Base-by-base conservation (phyloP, 23 tunicate species). In the Ciona savignyi region DNA sequence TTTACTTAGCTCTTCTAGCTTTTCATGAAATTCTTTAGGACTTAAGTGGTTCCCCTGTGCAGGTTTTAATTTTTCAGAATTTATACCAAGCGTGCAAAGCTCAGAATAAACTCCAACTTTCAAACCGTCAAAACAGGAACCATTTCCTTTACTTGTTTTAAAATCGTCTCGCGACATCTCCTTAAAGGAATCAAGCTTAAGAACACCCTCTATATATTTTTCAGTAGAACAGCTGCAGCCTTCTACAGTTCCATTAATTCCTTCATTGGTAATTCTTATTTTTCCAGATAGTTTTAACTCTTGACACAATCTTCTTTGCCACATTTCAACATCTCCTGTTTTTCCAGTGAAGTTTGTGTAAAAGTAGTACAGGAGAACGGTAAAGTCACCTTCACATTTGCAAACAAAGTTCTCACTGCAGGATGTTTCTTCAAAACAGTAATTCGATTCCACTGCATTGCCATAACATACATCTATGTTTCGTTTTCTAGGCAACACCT, bases 171-270 rank as follows among this genome's bases (percentile, higher is more conserved):
- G 26, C 3, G 25, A 20, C 66, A 88, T 72, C 1, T 48, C 60
- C 28, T 28, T 29, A 42, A 42, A 42, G 11, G 15, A 42, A 6
- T 15, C 15, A 15, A 6, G 15, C n/a, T 62, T 51, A 25, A 73
- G 29, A 2, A 85, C 23, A 1, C 21, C 30, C 9, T 30, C 1
- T 60, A 64, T 67, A 70, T 88, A 88, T 27, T 3, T 34, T 0
- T 72, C 66, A 20, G 74, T 78, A 1, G 77, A 74, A 75, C 96
- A 88, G 15, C 4, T 25, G 35, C 96, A 88, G 4, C 96, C 96
- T 77, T 88, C 96, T 23, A 76, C 73, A 25, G 96, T 88, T 48
- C 87, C 96, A 88, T 88, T 88, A 2, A 88, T 78, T 27, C 96
- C 96, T 68, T 88, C 96, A 0, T 66, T 25, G 3, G 96, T 80